Base-by-base conservation (phyloP, 2,888 invertebrate genomes). In the Tipula vernalis region DNA sequence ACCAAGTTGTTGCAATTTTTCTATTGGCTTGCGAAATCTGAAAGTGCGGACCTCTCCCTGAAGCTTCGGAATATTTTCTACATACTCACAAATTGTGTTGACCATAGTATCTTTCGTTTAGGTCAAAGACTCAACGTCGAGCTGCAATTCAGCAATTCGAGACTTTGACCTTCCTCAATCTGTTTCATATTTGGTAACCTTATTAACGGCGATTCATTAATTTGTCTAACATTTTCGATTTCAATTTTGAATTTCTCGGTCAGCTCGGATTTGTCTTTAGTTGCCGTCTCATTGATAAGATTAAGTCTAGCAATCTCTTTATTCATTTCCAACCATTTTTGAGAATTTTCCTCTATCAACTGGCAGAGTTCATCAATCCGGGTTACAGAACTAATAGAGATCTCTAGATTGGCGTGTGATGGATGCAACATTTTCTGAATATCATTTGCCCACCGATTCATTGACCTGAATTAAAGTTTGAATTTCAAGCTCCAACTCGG, bases 371-470 rank as follows among this genome's bases (percentile, higher is more conserved):
- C 15, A 5, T 51, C 15, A 6, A 15, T 51, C 6, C 15, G n/a
- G 15, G n/a, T 4, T 51, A 51, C n/a, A 5, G 6, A n/a, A 1
- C 5, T n/a, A n/a, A n/a, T n/a, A 15, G 1, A 4, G 6, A 51
- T 51, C 15, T 51, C 15, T 15, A 13, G 2, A 15, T 51, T 51
- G 15, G 51, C 51, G 15, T 51, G 89, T 89, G 87, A 89, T 89
- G 5, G 87, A 15, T 51, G 15, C 15, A 15, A 87, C 89, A 88
- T 71, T 88, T 84, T 87, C 88, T 89, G 0, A 87, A 87, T 6
- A 87, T 57, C 8, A 90, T 47, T 36, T 89, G 89, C 1, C 89
- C 15, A 4, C 51, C 1, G 15, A 6, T 15, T 18, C 51, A 5
- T 15, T 15, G 15, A 15, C 15, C 15, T 15, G 18, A 8, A 1